These are phyloP conservation scores for Conchocele bisecta DNA, from an alignment of 2,888 invertebrate genomes.

Conservation along the genomic window DNA sequence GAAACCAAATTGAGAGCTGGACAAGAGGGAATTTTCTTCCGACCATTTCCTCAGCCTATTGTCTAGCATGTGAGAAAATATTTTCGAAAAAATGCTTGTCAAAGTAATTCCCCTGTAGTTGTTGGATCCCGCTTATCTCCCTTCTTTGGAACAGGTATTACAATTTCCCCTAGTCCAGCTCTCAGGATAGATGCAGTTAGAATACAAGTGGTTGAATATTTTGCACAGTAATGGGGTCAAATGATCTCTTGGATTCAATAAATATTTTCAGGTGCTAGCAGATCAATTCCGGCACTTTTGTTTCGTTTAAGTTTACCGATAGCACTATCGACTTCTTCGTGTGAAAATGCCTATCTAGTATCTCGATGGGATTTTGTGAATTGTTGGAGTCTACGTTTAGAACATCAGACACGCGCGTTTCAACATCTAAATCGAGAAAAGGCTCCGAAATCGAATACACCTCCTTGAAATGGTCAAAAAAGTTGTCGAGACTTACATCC, in stretches of 20 bases:
- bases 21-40: conserved; percentile 4
- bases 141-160: conserved; percentile 15
- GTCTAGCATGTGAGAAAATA: conserved; percentile 11
- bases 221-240: conserved; percentile 7
- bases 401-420: too few relatives aligned
- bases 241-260: too few relatives aligned
- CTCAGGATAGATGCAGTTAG: not conserved
- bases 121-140: conserved; percentile 12
- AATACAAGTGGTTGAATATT: conserved; percentile 20
- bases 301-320: not conserved
- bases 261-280: not conserved
- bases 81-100: conserved; percentile 21
- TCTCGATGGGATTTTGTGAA: too few relatives aligned
- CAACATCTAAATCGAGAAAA: too few relatives aligned
- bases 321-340: not conserved
- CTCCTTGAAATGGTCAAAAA: not conserved
- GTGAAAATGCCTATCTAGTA: not conserved
- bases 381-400: too few relatives aligned
- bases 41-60: not conserved
- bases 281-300: conserved; percentile 1
- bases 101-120: conserved; percentile 13
- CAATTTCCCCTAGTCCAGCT: conserved; percentile 8
- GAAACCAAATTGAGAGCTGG: conserved; percentile 25
- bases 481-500: not conserved
- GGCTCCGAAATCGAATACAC: too few relatives aligned